Evolutionary conservation across 1,140 invertebrate species (phyloP), one percentile per base, ranked within the genome.

Genomic region (Paramacrobiotus metropolitanus): DNA sequence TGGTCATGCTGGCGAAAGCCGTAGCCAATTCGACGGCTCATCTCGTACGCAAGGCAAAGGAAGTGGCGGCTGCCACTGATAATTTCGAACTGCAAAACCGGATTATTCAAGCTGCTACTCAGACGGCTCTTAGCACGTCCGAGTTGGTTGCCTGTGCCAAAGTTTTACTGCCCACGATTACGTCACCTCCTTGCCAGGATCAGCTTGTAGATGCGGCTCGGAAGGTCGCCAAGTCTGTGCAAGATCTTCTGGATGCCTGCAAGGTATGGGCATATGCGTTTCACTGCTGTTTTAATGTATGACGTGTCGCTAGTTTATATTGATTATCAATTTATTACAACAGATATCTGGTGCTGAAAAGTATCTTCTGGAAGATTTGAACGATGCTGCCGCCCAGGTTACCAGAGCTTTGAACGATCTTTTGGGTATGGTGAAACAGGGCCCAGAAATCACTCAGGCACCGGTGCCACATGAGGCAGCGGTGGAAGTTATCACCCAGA

Each of bases 111-210:
- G 85, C 88, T 0, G 94, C 94, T 0, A 95, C 91, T 0, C 84
- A 96, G 72, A 94, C 91, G 73, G 94, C 94, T 0, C 75, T 98
- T 29, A 88, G 91, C 1, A 98, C 94, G 0, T 95, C 90, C 30
- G 94, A 98, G 71, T 76, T 98, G 1, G 92, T 98, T 0, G 91
- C 94, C 0, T 96, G 91, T 70, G 87, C 94, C 15, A 96, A 96
- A 73, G 76, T 81, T 61, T 78, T 81, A 21, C 78, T 79, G 1
- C 79, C 80, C 21, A 82, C 79, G 1, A 81, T 97, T 2, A 81
- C 86, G 59, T 91, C 85, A 67, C 83, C 87, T 1, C 85, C 85
- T 0, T 98, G 94, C 69, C 87, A 94, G 68, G 85, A 90, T 65
- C 92, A 97, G 72, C 70, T 98, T 59, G 84, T 88, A 61, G 85